phyloP scores from a whole-genome alignment of 2,888 invertebrate genomes.

The Tetrapedia diversipes region DNA sequence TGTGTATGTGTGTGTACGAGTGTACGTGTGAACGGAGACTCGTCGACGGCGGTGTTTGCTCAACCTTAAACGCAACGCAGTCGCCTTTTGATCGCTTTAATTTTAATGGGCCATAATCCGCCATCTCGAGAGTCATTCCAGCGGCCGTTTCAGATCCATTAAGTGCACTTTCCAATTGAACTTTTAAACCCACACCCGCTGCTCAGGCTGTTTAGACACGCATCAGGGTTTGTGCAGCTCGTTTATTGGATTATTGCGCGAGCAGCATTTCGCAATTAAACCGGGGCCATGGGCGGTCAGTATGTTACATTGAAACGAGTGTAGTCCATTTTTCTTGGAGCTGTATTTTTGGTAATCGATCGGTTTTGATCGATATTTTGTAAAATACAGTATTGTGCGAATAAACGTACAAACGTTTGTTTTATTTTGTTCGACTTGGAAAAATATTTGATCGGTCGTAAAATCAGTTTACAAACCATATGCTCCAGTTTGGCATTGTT shows the following conservation, averaged over 20 bases:
- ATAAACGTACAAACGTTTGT: too few relatives aligned
- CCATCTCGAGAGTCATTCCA: conserved; percentile 53
- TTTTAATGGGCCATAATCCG: conserved; percentile 62
- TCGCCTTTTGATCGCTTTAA: conserved; percentile 65
- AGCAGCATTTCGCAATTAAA: conserved; percentile 46
- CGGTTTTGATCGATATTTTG: too few relatives aligned
- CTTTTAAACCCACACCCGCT: conserved; percentile 53
- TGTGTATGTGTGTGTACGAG: too few relatives aligned
- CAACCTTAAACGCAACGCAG: conserved; percentile 52
- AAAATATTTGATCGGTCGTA: too few relatives aligned
- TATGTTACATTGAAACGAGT: background rate
- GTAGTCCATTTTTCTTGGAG: too few relatives aligned
- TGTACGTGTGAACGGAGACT: background rate
- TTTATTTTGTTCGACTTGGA: too few relatives aligned
- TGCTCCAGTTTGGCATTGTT: too few relatives aligned
- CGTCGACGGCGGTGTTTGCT: conserved; percentile 30
- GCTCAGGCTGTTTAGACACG: conserved; percentile 55
- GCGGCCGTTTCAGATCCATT: conserved; percentile 55
- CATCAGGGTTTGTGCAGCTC: conserved; percentile 44
- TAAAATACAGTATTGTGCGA: too few relatives aligned
- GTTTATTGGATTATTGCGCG: conserved; percentile 55
- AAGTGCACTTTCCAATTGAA: conserved; percentile 67
- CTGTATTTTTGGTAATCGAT: too few relatives aligned
- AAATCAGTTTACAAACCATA: too few relatives aligned
- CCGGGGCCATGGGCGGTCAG: conserved; percentile 4